phyloP scores from a whole-genome alignment of 2,888 invertebrate genomes.

The Andrena bucephala region DNA sequence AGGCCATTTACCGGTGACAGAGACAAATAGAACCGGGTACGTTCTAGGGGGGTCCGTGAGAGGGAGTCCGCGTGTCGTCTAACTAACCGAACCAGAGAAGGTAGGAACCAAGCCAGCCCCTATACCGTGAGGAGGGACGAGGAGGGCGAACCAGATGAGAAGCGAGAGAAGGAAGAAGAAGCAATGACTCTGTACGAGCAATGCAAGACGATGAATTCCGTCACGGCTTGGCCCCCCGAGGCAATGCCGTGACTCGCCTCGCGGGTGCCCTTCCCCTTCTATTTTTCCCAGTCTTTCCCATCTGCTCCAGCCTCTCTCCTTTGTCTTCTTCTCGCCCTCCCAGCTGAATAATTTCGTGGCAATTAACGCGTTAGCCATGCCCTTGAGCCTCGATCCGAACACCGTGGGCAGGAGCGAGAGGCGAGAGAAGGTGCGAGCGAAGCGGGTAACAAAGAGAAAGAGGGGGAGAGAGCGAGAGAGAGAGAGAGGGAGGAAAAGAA shows the following conservation, averaged over 20 bases:
- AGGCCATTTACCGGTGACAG: constrained; percentile 78
- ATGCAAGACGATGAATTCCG: constrained; percentile 66
- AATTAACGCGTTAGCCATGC: constrained; percentile 67
- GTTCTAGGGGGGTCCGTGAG: constrained; percentile 61
- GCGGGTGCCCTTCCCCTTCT: constrained; percentile 52
- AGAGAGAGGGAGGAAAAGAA: background rate
- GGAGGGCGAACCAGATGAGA: constrained; percentile 16
- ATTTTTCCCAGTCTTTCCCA: constrained; percentile 5
- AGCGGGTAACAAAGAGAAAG: background rate
- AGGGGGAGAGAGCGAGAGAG: no score
- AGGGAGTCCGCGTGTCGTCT: constrained; percentile 59
- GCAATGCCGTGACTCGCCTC: constrained; percentile 65
- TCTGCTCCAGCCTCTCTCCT: constrained; percentile 11
- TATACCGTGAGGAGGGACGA: constrained; percentile 27
- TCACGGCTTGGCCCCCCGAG: constrained; percentile 61
- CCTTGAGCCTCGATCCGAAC: constrained; percentile 32
- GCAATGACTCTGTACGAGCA: constrained; percentile 40
- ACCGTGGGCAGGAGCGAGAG: background rate
- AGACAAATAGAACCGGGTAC: constrained; percentile 76
- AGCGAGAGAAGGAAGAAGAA: constrained; percentile 29
- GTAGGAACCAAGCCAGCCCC: constrained; percentile 38
- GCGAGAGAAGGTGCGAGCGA: background rate
- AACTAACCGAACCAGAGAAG: constrained; percentile 56
- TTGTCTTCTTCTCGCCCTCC: constrained; percentile 34
- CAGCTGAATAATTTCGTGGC: constrained; percentile 73